These are phyloP conservation scores for Leucoraja erinaceus DNA, from an alignment of 2,113 vertebrate genomes.

Conservation along the genomic window DNA sequence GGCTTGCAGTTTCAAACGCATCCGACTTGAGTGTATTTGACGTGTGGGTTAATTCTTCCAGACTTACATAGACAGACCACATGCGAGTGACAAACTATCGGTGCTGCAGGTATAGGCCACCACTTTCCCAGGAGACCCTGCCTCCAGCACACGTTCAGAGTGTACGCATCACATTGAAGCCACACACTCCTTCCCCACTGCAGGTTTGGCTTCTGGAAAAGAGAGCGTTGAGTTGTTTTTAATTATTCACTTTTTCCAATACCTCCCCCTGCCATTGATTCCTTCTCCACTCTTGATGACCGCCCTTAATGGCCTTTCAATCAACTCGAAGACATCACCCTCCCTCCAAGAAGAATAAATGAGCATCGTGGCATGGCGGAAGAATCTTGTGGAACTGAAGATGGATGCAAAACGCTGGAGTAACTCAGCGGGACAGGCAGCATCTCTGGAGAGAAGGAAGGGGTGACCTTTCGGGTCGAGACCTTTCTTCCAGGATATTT, in stretches of 20 bases:
- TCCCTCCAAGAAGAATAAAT: neutral
- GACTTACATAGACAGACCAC: neutral
- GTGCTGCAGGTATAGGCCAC: neutral
- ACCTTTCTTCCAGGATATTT: neutral
- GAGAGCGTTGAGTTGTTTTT: neutral
- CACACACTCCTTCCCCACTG: neutral
- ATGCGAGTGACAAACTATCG: neutral
- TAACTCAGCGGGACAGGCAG: too few relatives aligned
- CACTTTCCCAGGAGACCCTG: neutral
- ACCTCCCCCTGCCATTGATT: neutral
- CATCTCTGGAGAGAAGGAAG: too few relatives aligned
- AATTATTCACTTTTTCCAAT: neutral
- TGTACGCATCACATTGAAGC: neutral
- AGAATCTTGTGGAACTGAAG: neutral
- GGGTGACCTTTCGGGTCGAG: too few relatives aligned
- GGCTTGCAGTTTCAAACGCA: neutral
- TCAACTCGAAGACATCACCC: neutral
- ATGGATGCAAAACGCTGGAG: too few relatives aligned
- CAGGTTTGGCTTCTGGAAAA: neutral
- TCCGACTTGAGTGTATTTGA: neutral
- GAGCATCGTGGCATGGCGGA: too few relatives aligned
- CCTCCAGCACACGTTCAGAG: neutral
- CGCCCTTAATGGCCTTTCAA: neutral
- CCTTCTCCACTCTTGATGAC: neutral
- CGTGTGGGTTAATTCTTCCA: neutral